Percentiles rank a stretch among this genome's conserved stretches.
These are phyloP conservation scores for Papilio polyxenes DNA, from an alignment of 1,140 invertebrate genomes.

Conservation along the genomic window DNA sequence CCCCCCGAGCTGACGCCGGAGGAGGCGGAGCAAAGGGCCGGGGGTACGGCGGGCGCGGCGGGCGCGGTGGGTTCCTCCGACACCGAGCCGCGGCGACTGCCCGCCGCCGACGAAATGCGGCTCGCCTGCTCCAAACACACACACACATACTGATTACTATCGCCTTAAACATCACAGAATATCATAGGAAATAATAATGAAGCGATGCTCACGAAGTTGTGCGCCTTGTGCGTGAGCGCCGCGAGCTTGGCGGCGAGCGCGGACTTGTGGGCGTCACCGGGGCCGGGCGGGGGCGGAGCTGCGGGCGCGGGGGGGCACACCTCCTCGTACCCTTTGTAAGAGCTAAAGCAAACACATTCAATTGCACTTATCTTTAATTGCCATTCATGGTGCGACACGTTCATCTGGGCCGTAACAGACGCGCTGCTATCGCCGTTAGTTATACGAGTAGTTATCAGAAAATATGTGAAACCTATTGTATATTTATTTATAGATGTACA, in stretches of 20 bases:
- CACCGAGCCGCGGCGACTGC: constrained; percentile 67
- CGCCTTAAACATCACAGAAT: too few species aligned
- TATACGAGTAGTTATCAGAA: too few species aligned
- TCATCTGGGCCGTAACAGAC: too few species aligned
- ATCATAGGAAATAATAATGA: not conserved
- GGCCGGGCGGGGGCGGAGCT: constrained; percentile 50
- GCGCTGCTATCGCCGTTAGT: too few species aligned
- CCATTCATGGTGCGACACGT: too few species aligned
- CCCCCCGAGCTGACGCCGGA: constrained; percentile 64
- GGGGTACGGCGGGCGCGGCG: constrained; percentile 34
- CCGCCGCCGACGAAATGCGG: constrained; percentile 69
- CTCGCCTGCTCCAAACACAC: constrained; percentile 55
- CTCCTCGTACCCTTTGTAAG: constrained; percentile 73
- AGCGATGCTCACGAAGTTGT: constrained; percentile 71
- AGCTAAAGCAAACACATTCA: constrained; percentile 45
- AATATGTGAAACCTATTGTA: too few species aligned
- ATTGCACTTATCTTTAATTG: not conserved
- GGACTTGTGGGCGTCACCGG: constrained; percentile 62
- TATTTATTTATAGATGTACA: too few species aligned
- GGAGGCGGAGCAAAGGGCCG: constrained; percentile 60
- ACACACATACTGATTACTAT: not conserved
- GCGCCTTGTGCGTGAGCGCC: constrained; percentile 75
- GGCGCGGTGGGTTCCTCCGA: constrained; percentile 56
- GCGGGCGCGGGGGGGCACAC: constrained; percentile 62
- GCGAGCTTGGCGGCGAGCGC: constrained; percentile 72